Conservation (phyloP, 2,888 invertebrate species). For the Eupithecia inturbata region DNA sequence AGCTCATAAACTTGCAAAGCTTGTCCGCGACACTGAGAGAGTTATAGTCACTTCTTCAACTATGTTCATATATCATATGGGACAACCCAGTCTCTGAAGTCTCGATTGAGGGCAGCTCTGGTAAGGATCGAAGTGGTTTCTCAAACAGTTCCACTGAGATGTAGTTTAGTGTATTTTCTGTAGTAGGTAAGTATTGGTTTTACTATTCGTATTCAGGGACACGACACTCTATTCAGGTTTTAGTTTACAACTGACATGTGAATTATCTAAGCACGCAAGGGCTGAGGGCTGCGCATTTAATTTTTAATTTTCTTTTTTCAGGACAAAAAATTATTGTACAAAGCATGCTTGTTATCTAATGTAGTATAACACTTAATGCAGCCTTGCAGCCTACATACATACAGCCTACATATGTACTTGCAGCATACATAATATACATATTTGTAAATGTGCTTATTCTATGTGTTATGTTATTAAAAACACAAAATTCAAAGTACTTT, state of each 20-base stretch:
- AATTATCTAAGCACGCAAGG: constrained; percentile 42
- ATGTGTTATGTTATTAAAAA: too few relatives aligned
- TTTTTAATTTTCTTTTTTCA: too few relatives aligned
- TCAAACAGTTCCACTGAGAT: constrained; percentile 25
- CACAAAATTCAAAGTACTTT: too few relatives aligned
- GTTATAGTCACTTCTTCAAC: neutral
- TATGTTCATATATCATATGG: constrained; percentile 6
- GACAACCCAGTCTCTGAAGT: neutral
- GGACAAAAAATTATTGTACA: too few relatives aligned
- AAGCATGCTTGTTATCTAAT: too few relatives aligned
- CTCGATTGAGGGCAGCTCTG: constrained; percentile 5
- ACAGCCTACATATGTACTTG: too few relatives aligned
- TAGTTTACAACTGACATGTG: constrained; percentile 55
- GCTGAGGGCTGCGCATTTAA: constrained; percentile 41
- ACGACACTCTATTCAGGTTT: constrained; percentile 52
- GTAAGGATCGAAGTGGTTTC: constrained; percentile 10
- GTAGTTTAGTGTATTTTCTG: constrained; percentile 27
- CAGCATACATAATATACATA: too few relatives aligned
- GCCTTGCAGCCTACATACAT: too few relatives aligned
- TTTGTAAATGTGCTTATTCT: too few relatives aligned
- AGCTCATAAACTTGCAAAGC: constrained; percentile 4
- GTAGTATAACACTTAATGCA: too few relatives aligned
- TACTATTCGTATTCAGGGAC: constrained; percentile 19
- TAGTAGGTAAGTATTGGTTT: constrained; percentile 19
- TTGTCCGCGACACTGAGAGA: neutral